Conservation (phyloP, 2,113 vertebrate genomes). For the Neopipo cinnamomea region DNA sequence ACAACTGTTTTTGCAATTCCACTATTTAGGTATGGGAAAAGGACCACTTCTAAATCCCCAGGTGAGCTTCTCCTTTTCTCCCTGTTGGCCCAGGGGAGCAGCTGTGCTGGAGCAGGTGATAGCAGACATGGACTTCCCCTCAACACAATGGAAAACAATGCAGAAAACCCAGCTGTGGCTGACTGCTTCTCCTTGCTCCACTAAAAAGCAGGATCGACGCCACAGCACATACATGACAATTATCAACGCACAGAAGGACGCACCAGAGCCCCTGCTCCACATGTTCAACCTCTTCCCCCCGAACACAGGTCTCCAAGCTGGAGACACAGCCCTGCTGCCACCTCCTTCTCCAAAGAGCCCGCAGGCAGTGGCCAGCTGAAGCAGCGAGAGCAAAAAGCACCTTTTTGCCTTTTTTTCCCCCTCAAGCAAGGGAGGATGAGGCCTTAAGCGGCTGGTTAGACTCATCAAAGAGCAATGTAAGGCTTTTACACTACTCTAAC, state of each 20-base stretch:
- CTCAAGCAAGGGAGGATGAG: not conserved
- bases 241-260: not conserved
- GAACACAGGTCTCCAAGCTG: accelerated
- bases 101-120: not conserved
- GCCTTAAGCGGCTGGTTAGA: not conserved
- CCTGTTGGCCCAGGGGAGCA: not conserved
- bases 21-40: not conserved
- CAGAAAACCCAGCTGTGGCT: not conserved
- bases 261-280: not conserved
- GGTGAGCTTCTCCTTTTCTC: not conserved
- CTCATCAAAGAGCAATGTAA: not conserved
- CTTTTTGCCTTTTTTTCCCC: not conserved
- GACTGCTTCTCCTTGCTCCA: not conserved
- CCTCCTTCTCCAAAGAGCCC: not conserved
- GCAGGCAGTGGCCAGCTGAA: not conserved
- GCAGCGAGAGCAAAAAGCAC: not conserved
- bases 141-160: not conserved
- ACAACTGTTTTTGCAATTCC: not conserved
- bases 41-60: not conserved
- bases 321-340: not conserved
- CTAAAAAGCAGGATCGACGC: not conserved
- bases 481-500: not conserved
- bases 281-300: not conserved
- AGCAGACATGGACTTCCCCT: not conserved
- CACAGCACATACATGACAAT: not conserved